Percentiles rank a stretch among this genome's conserved stretches.
phyloP scores from a whole-genome alignment of 2,113 vertebrate species.

The Arizona elegans region DNA sequence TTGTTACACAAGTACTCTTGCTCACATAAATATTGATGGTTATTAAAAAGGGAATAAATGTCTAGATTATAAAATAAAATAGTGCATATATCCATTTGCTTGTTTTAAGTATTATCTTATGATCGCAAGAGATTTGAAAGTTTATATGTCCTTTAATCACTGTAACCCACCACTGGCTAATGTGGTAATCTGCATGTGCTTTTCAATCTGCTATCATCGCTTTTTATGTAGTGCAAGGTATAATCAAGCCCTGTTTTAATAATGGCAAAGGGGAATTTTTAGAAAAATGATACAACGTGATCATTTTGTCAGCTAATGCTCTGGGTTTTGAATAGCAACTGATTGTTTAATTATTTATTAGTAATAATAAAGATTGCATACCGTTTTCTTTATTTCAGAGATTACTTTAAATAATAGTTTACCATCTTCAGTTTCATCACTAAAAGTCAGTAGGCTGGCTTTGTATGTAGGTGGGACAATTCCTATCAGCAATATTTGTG shows the following conservation, averaged over 20 bases:
- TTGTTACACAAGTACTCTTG: constrained; percentile 24
- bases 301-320: constrained; percentile 17
- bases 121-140: not conserved
- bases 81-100: not conserved
- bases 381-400: constrained; percentile 20
- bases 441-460: constrained; percentile 26
- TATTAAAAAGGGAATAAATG: not conserved
- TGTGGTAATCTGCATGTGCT: constrained; percentile 9
- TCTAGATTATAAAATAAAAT: constrained; percentile 30
- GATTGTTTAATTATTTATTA: not conserved
- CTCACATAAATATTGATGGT: constrained; percentile 6
- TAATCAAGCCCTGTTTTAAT: not conserved
- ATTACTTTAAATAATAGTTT: constrained; percentile 4
- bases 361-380: constrained; percentile 24
- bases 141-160: constrained; percentile 16
- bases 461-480: not conserved
- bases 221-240: constrained; percentile 17
- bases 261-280: not conserved
- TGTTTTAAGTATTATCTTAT: not conserved
- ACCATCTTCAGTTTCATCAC: not conserved
- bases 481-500: constrained; percentile 11
- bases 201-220: constrained; percentile 39
- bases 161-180: constrained; percentile 17
- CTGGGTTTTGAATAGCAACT: constrained; percentile 27
- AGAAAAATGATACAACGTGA: not conserved